A percentile compares a stretch with the other conserved stretches of the same genome.
These are phyloP conservation scores for Porites cylindrica DNA, from an alignment of 92 coral and sea anemone genomes.

Conservation along the genomic window DNA sequence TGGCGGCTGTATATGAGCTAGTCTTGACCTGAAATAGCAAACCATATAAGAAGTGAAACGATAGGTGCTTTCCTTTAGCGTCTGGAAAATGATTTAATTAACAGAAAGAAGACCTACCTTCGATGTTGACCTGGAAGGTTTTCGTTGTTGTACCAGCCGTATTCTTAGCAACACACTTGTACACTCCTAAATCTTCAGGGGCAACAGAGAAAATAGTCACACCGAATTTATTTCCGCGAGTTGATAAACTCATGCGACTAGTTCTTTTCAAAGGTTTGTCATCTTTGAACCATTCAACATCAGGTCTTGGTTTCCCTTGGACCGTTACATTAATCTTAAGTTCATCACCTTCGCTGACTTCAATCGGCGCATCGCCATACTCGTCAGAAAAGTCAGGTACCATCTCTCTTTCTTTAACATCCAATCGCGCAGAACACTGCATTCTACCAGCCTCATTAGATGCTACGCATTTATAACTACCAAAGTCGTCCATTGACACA, in stretches of 20 bases:
- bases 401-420: conserved; percentile 77
- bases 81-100: too few relatives aligned
- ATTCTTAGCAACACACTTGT: conserved; percentile 93
- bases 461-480: conserved; percentile 88
- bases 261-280: conserved; percentile 81
- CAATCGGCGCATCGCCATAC: conserved; percentile 74
- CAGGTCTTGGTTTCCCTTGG: conserved; percentile 91
- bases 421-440: conserved; percentile 87
- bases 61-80: too few relatives aligned
- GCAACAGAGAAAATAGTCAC: conserved; percentile 68
- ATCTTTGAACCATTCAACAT: conserved; percentile 94
- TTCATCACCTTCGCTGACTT: conserved; percentile 86
- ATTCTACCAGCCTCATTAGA: conserved; percentile 86
- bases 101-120: conserved; percentile 65
- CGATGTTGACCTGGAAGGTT: conserved; percentile 84
- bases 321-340: conserved; percentile 76
- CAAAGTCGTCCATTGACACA: conserved; percentile 75
- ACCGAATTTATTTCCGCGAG: conserved; percentile 75
- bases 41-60: too few relatives aligned
- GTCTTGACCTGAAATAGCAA: too few relatives aligned
- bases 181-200: conserved; percentile 91
- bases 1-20: too few relatives aligned
- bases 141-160: conserved; percentile 83
- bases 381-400: conserved; percentile 86
- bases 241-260: conserved; percentile 71